Base-by-base conservation (phyloP, 2,797 vertebrate genomes). In the Ficedula albicollis region DNA sequence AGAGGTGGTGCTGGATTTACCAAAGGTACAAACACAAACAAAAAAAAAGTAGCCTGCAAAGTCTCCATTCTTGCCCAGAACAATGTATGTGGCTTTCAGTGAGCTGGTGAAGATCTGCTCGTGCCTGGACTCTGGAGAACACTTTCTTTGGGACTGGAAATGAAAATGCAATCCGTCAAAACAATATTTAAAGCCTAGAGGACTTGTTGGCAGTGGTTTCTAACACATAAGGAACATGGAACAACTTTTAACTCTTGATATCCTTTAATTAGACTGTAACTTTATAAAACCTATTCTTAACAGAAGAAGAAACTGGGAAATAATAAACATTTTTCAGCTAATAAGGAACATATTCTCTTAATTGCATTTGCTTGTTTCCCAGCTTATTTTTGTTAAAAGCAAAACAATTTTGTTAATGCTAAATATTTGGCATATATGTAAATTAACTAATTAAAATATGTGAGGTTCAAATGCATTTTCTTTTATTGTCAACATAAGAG, bases 141-240 rank as follows among this genome's bases (percentile, higher is more conserved):
- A 96, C 93, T 97, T 97, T 97, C 97, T 97, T 97, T 94, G 97
- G 96, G 98, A 96, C 97, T 98, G 98, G 93, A 98, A 98, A 97
- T 95, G 98, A 98, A 98, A 98, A 98, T 93, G 93, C 97, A 98
- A 97, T 98, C 97, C 63, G 95, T 98, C 97, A 98, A 98, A 98
- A 98, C 98, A 98, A 98, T 98, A 98, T 98, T 99, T 98, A 98
- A 99, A 99, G 98, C 98, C 98, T 98, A 97, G 97, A 98, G 97
- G 94, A 98, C 96, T 97, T 98, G 98, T 98, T 98, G 98, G 98
- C 98, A 98, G 98, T 88, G 91, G 94, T 97, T 98, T 98, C 90
- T 97, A 97, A 96, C 94, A 83, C 97, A 98, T 94, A 97, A 98
- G 96, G 96, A 98, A 97, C 98, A 97, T 97, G 97, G 98, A 98